These are phyloP conservation scores for Antechinus flavipes DNA, from an alignment of 2,113 vertebrate genomes.

Conservation along the genomic window DNA sequence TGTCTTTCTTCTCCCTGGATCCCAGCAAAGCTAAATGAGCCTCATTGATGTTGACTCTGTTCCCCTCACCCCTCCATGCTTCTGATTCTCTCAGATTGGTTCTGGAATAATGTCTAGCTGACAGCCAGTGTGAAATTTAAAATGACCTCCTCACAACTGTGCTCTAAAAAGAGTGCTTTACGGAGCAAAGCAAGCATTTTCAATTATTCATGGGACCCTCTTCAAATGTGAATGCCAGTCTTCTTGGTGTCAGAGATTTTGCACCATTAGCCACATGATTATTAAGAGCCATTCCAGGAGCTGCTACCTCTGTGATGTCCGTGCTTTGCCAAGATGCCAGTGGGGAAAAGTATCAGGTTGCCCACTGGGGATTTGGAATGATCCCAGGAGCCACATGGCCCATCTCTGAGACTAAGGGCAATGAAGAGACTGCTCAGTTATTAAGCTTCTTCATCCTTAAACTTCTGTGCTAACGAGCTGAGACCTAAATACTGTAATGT, in stretches of 20 bases:
- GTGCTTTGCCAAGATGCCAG: neutral
- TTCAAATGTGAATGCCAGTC: neutral
- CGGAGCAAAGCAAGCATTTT: neutral
- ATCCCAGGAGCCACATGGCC: neutral
- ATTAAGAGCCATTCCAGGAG: neutral
- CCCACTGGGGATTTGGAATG: neutral
- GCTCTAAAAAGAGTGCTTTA: neutral
- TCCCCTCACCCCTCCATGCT: neutral
- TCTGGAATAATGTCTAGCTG: neutral
- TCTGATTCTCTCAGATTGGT: neutral
- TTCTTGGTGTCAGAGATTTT: neutral
- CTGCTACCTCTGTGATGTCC: neutral
- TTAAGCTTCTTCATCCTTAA: constrained; percentile 13
- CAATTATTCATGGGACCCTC: neutral
- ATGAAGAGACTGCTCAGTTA: neutral
- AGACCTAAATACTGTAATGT: constrained; percentile 65
- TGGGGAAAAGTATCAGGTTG: neutral
- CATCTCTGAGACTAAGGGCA: neutral
- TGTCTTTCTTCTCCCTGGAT: neutral
- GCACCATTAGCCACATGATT: neutral
- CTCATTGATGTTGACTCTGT: neutral
- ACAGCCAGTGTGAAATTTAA: neutral
- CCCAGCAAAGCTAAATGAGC: neutral
- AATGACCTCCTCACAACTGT: constrained; percentile 1
- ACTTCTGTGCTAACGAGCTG: constrained; percentile 36